Evolutionary conservation across 2,113 vertebrate species (phyloP), one percentile per base, ranked within the genome.

Genomic region (Tyto alba): DNA sequence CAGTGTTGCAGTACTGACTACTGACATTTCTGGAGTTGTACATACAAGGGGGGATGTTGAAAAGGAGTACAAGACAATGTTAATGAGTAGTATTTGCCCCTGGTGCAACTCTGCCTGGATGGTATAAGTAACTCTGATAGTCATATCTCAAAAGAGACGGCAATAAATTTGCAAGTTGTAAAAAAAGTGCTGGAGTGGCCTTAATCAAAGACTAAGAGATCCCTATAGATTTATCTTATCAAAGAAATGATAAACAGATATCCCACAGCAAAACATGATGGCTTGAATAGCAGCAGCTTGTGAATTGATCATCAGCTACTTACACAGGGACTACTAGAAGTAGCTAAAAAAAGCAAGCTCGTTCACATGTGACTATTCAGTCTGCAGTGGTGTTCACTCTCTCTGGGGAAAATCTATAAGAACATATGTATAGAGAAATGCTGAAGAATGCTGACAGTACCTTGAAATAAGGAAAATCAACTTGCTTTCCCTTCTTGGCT

Each of bases 361-460:
- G 36, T 36, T 45, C 0, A 0, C 53, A 21, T 0, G 1, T 25
- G 41, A 30, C 41, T 60, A 2, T 67, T 66, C 6, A 17, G 13
- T 34, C 29, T 22, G 40, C 68, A 52, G 34, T 36, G 29, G 47
- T 20, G 40, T 62, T 40, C 57, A 13, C 14, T 47, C 26, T 78
- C 32, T 48, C 45, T 36, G 20, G 30, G n/a, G 12, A 56, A 41
- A 71, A 64, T 64, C 63, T 76, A 4, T 34, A 45, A 80, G 34
- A 22, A 62, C 2, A 12, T 34, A 23, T 14, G 27, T 4, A 8
- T 0, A 71, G n/a, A 60, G 34, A 52, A 88, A 55, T 29, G 13
- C 52, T 62, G 18, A 62, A 53, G 36, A 72, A 77, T 18, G 9
- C 41, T 55, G 32, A 6, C 32, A 59, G n/a, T 48, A 19, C 23